These are phyloP conservation scores for Litoditis marina DNA, from an alignment of 2,888 invertebrate genomes.

Conservation along the genomic window DNA sequence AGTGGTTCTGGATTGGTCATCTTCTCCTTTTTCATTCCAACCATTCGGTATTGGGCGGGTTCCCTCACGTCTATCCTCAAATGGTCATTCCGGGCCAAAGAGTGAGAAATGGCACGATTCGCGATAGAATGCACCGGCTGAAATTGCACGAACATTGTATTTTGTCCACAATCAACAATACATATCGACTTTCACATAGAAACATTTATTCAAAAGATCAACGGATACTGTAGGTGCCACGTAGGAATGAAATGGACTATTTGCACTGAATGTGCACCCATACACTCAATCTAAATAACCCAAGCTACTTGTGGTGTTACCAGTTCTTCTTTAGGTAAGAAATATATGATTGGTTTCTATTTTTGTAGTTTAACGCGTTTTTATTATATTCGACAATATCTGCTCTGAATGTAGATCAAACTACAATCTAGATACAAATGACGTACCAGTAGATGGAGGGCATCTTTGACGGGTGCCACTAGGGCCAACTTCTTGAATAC, in stretches of 20 bases:
- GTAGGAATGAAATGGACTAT: no score
- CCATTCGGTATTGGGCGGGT: constrained; percentile 10
- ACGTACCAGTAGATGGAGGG: constrained; percentile 29
- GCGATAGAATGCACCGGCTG: constrained; percentile 18
- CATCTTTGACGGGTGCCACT: constrained; percentile 23
- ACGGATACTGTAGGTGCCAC: no score
- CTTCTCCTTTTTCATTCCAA: constrained; percentile 18
- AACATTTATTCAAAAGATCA: no score
- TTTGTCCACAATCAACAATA: not conserved
- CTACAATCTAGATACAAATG: not conserved
- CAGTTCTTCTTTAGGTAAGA: no score
- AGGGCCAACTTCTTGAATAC: constrained; percentile 32
- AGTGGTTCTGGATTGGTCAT: constrained; percentile 12
- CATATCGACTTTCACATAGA: not conserved
- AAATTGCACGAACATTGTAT: not conserved
- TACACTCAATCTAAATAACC: no score
- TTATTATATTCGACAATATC: no score
- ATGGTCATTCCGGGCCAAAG: constrained; percentile 21
- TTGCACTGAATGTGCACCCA: no score
- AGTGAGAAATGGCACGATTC: constrained; percentile 25
- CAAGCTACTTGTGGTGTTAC: no score
- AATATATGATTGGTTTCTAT: no score
- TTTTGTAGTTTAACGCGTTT: no score
- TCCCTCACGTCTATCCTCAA: constrained; percentile 29
- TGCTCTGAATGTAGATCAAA: no score